Evolutionary conservation across 1,140 invertebrate species (phyloP), one percentile per base, ranked within the genome.

Genomic region (Prorops nasuta): DNA sequence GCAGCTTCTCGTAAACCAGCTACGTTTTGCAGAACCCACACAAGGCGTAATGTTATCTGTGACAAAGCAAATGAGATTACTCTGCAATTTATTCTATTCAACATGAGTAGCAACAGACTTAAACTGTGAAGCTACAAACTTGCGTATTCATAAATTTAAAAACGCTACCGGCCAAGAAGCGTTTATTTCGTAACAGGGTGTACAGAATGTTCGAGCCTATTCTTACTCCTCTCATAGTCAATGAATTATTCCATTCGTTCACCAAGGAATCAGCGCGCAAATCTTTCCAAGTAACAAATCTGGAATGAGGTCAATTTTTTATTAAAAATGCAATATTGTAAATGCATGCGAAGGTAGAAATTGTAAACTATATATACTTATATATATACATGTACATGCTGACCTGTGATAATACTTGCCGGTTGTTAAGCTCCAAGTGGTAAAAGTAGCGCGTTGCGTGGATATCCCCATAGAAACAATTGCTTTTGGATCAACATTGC

Each of bases 271-370:
- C 83, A 19, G 92, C 89, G 46, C 96, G 81, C 20, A 91, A 63
- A 75, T 98, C 96, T 71, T 97, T 97, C 96, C 96, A 98, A 16
- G 92, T 94, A 50, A 98, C 94, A 58, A 98, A 92, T 64, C 93
- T 77, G 42, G 1, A 65, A 64, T 36, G 28, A 28, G n/a, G n/a
- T n/a, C n/a, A n/a, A n/a, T n/a, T n/a, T n/a, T n/a, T n/a, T n/a
- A n/a, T n/a, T n/a, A n/a, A n/a, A n/a, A n/a, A n/a, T n/a, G n/a
- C n/a, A n/a, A n/a, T n/a, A n/a, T n/a, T n/a, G n/a, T n/a, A n/a
- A n/a, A n/a, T n/a, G n/a, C n/a, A n/a, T n/a, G n/a, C n/a, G n/a
- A n/a, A n/a, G n/a, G n/a, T n/a, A n/a, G n/a, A n/a, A n/a, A n/a
- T n/a, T n/a, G n/a, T n/a, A n/a, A n/a, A n/a, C n/a, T n/a, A n/a